Evolutionary conservation across 2,797 vertebrate genomes (phyloP).

Genomic region (Micromesistius poutassou): DNA sequence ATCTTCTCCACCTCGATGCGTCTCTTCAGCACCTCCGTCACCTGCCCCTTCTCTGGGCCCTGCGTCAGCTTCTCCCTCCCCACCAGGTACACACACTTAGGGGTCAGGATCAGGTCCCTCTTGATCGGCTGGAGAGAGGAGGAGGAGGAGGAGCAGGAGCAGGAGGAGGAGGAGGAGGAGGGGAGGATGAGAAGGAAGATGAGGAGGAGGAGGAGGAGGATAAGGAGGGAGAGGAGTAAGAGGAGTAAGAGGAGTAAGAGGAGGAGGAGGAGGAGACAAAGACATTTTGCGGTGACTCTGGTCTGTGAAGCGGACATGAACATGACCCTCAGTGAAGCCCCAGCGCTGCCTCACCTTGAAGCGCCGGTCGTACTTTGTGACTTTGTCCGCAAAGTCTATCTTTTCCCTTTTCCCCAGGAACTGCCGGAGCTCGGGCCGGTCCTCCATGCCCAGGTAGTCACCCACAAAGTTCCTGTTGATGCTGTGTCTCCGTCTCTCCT

Average conservation of each 20-base stretch:
- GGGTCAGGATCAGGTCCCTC: slow-evolving; percentile 91
- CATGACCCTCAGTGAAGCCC: not conserved
- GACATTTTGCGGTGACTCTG: not conserved
- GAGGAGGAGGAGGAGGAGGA: slow-evolving; percentile 4
- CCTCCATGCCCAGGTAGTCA: slow-evolving; percentile 96
- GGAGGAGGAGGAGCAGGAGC: not conserved
- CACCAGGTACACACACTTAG: slow-evolving; percentile 90
- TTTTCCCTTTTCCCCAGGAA: slow-evolving; percentile 95
- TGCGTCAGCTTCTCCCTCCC: slow-evolving; percentile 95
- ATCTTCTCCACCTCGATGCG: slow-evolving; percentile 89
- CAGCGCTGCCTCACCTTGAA: slow-evolving; percentile 82
- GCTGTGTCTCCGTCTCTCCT: slow-evolving; percentile 93
- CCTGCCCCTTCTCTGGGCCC: slow-evolving; percentile 90
- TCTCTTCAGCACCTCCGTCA: slow-evolving; percentile 92
- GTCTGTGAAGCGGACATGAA: not conserved
- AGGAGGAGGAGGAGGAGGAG: too few relatives aligned
- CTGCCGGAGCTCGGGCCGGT: slow-evolving; percentile 89
- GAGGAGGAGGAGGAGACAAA: not conserved
- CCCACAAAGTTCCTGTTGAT: slow-evolving; percentile 97
- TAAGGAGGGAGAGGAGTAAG: too few relatives aligned
- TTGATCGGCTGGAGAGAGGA: slow-evolving; percentile 80
- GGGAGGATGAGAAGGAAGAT: too few relatives aligned
- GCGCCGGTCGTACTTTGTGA: slow-evolving; percentile 91
- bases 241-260: too few relatives aligned
- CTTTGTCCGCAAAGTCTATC: slow-evolving; percentile 93